These are phyloP conservation scores for Eriocheir sinensis DNA, from an alignment of 1,140 invertebrate genomes.

Conservation along the genomic window DNA sequence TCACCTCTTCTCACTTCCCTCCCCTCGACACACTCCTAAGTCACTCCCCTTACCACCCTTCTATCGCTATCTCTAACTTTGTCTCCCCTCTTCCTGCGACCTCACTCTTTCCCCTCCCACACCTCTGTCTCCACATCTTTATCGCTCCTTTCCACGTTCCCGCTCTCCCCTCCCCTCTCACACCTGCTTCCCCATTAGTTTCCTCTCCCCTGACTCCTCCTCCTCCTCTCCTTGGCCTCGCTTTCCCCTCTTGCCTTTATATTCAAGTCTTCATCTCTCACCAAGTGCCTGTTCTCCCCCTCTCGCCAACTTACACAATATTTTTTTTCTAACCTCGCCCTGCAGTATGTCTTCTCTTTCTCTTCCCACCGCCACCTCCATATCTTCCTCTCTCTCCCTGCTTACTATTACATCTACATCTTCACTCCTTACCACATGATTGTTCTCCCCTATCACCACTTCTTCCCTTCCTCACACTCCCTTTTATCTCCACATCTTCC, in stretches of 20 bases:
- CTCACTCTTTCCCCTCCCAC: background rate
- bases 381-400: no score
- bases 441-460: no score
- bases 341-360: no score
- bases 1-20: background rate
- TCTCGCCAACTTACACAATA: background rate
- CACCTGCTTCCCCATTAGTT: background rate
- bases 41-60: background rate
- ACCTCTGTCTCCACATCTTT: background rate
- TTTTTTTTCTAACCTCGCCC: constrained; percentile 9
- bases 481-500: background rate
- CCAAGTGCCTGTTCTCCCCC: background rate
- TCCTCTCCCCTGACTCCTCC: no score
- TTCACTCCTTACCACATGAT: no score
- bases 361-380: no score
- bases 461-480: background rate
- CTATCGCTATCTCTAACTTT: background rate
- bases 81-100: background rate
- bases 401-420: no score
- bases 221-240: background rate
- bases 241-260: background rate
- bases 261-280: background rate
- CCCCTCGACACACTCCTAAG: background rate
- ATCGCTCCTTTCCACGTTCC: no score
- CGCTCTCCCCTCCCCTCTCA: background rate